Percentiles rank a stretch among this genome's conserved stretches.
phyloP scores from a whole-genome alignment of 37 sponge, comb jelly and placozoan species.

The Aplysina aerophoba region DNA sequence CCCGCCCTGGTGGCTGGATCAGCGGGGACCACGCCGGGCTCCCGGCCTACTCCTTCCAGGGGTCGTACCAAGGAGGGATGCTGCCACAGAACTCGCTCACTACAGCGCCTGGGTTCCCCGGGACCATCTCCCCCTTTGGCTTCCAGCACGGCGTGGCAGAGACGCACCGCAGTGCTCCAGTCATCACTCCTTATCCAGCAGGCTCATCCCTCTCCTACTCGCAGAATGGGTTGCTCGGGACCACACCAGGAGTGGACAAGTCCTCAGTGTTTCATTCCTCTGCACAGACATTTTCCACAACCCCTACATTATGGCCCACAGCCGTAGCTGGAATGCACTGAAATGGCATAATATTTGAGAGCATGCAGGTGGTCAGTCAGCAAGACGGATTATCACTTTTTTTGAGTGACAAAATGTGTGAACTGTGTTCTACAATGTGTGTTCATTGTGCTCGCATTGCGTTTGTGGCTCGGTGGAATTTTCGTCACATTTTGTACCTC shows the following conservation, averaged over 20 bases:
- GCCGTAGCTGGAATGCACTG: too few relatives aligned
- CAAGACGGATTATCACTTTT: too few relatives aligned
- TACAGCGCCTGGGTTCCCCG: not conserved
- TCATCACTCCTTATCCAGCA: constrained; percentile 2
- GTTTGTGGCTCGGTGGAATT: too few relatives aligned
- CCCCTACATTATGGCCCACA: not conserved
- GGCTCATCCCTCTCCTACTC: not conserved
- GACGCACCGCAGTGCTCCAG: not conserved
- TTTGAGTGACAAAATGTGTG: too few relatives aligned
- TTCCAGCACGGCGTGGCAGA: too few relatives aligned
- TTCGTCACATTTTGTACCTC: too few relatives aligned
- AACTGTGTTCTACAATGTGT: too few relatives aligned
- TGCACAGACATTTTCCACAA: constrained; percentile 5
- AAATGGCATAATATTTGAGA: too few relatives aligned
- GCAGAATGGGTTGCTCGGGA: not conserved
- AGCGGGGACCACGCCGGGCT: constrained; percentile 3
- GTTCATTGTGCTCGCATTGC: too few relatives aligned
- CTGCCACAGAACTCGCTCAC: not conserved
- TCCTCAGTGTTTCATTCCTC: not conserved
- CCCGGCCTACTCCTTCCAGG: not conserved
- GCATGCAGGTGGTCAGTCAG: too few relatives aligned
- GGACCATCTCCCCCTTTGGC: not conserved
- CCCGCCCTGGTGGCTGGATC: not conserved
- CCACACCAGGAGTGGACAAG: not conserved
- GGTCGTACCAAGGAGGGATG: not conserved